These are phyloP conservation scores for Microcebus ravelobensis DNA, from an alignment of 2,113 vertebrate species.

Conservation along the genomic window DNA sequence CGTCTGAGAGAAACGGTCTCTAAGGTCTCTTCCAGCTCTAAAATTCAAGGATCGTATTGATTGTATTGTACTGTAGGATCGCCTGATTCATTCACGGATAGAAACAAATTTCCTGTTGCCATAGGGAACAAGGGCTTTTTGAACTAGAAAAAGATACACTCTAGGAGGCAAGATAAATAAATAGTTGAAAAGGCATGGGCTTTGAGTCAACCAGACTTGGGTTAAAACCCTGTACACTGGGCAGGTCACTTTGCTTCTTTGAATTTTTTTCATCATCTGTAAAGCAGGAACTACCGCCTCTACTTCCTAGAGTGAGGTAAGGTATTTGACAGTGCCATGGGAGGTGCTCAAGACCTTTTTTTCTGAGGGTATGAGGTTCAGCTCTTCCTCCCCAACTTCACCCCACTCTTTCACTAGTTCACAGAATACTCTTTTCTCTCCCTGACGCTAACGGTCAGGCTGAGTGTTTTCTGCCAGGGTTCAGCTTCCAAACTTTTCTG, in stretches of 20 bases:
- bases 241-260: slow-evolving; percentile 17
- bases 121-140: slow-evolving; percentile 58
- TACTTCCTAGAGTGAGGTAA: background rate
- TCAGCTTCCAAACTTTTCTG: slow-evolving; percentile 84
- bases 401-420: background rate
- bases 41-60: slow-evolving; percentile 3
- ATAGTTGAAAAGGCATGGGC: slow-evolving; percentile 42
- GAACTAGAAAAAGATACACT: slow-evolving; percentile 57
- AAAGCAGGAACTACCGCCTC: background rate
- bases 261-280: background rate
- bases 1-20: background rate
- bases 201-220: slow-evolving; percentile 33
- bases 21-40: slow-evolving; percentile 29
- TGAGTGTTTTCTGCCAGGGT: slow-evolving; percentile 83
- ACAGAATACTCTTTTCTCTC: background rate
- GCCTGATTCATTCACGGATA: slow-evolving; percentile 56
- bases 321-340: background rate
- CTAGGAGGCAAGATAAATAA: slow-evolving; percentile 67
- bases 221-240: slow-evolving; percentile 30
- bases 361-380: background rate
- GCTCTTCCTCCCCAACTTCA: background rate
- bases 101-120: slow-evolving; percentile 69
- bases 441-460: background rate
- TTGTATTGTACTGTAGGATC: slow-evolving; percentile 2
- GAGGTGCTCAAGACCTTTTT: background rate